Percentiles rank a stretch among this genome's conserved stretches.
Conservation (phyloP, 2,888 invertebrate species). For the Platycheirus rosarum region DNA sequence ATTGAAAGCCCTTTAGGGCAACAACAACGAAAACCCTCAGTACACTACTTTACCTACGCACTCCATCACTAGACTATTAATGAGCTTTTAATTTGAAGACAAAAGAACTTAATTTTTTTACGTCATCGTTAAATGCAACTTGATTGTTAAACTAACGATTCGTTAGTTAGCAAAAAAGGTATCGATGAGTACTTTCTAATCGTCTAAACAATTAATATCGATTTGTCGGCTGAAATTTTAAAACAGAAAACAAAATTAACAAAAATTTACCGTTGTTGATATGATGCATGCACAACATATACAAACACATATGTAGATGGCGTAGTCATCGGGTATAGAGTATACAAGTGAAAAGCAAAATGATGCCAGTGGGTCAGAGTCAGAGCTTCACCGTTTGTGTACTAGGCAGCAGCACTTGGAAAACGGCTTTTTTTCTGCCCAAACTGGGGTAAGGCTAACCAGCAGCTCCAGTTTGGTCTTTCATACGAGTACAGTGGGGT, state of each 20-base stretch:
- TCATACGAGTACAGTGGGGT: conserved; percentile 9
- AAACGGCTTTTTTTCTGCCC: conserved; percentile 35
- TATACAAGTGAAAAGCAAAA: conserved; percentile 75
- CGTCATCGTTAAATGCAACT: background rate
- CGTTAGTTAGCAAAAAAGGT: conserved; percentile 33
- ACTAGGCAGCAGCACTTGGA: conserved; percentile 54
- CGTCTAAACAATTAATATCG: conserved; percentile 18
- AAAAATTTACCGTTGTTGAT: conserved; percentile 35
- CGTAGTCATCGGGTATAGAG: conserved; percentile 54
- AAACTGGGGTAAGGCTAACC: conserved; percentile 74
- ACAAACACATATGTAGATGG: background rate
- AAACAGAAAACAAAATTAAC: background rate
- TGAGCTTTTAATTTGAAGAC: conserved; percentile 58
- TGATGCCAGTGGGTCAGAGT: conserved; percentile 82
- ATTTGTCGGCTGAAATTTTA: too few relatives aligned
- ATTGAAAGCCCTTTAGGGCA: conserved; percentile 66
- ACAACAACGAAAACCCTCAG: conserved; percentile 1
- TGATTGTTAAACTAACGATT: conserved; percentile 7
- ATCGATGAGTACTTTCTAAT: conserved; percentile 52
- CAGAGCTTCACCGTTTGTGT: conserved; percentile 60
- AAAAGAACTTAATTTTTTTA: background rate
- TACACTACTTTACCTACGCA: too few relatives aligned
- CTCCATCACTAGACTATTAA: conserved; percentile 62
- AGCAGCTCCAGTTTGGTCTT: conserved; percentile 67
- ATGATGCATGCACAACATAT: conserved; percentile 41